phyloP scores from a whole-genome alignment of 2,113 vertebrate species.

The Phrynocephalus versicolor region DNA sequence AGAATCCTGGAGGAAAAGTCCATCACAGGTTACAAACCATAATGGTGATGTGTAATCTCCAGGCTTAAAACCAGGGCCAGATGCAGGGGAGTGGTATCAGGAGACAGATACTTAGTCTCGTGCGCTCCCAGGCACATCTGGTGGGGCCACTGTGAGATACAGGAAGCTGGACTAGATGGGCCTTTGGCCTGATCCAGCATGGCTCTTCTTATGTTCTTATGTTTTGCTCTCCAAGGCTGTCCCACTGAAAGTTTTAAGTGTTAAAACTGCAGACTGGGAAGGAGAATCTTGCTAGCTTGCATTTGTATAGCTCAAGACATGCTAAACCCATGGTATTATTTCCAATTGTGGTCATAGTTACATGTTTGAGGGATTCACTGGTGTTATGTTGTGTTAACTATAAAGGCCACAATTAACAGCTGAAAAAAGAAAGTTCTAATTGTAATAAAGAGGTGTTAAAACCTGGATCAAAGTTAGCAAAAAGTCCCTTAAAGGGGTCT shows the following conservation, averaged over 20 bases:
- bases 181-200: too few relatives aligned
- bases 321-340: not conserved
- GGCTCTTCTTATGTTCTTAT: too few relatives aligned
- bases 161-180: too few relatives aligned
- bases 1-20: too few relatives aligned
- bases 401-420: conserved; percentile 12
- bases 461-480: not conserved
- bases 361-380: conserved; percentile 46
- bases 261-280: conserved; percentile 9
- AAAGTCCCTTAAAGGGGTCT: conserved; percentile 15
- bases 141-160: too few relatives aligned
- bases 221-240: not conserved
- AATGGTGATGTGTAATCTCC: too few relatives aligned
- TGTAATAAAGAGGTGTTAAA: not conserved
- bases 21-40: too few relatives aligned
- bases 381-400: conserved; percentile 36
- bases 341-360: conserved; percentile 41
- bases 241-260: conserved; percentile 19
- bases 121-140: too few relatives aligned
- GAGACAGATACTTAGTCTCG: too few relatives aligned
- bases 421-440: not conserved
- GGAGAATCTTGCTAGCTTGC: not conserved
- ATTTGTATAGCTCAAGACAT: conserved; percentile 32
- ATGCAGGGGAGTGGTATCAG: too few relatives aligned
- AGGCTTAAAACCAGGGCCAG: too few relatives aligned